Evolutionary conservation across 2,797 vertebrate species (phyloP), one percentile per base, ranked within the genome.

Genomic region (Ispidina picta): DNA sequence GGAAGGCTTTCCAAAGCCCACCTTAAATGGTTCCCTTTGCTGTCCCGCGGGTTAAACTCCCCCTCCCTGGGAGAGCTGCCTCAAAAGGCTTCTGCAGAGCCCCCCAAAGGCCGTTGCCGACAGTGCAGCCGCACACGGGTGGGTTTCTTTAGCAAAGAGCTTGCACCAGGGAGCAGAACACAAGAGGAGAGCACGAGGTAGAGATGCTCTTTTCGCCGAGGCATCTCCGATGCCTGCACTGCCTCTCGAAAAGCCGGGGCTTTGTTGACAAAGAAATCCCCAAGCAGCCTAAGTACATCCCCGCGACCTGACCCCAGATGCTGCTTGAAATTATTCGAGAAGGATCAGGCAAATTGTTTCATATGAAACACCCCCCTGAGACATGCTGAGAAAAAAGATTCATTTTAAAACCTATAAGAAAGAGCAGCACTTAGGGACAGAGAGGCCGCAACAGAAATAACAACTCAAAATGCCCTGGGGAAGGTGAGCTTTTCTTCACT

Each of bases 1-100:
- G 33, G 26, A 85, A 85, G 55, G 69, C 69, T 95, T 93, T 94
- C 86, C 87, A 93, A 94, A 95, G 69, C 89, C 73, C 90, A 72
- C 70, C 90, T 90, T 81, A 80, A 89, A 85, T 0, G 39, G 33
- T 86, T 89, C 77, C 62, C 84, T 94, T 87, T 44, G 55, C 54
- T 69, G 60, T 74, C 68, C 48, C 16, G 31, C 2, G 41, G 83
- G 92, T 93, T 96, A 95, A 94, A 76, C 23, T 76, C 71, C 71
- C 83, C 69, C 13, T 8, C n/a, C 6, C 68, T 20, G 25, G 68
- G 92, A 77, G 48, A 68, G 23, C 29, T 66, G 78, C 68, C 90
- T 78, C 18, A 31, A 94, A 95, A 92, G 70, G 83, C 76, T 54
- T 86, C 89, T 52, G 39, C 65, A 59, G 35, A 69, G 70, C 92